Evolutionary conservation across 2,113 vertebrate genomes (phyloP).

Genomic region (Smithornis capensis): DNA sequence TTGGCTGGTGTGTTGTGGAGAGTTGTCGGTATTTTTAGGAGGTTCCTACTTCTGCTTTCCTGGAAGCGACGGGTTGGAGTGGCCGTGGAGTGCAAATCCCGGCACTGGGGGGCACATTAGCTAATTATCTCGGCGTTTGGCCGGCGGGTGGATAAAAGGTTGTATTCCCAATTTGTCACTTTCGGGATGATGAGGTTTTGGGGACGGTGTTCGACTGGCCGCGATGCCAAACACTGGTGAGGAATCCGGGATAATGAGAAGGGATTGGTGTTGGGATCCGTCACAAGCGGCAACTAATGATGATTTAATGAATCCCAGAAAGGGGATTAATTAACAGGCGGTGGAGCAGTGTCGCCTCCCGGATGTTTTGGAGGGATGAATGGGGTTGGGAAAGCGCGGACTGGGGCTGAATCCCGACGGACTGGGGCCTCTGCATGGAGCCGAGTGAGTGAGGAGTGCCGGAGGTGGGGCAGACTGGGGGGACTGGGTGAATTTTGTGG

Average conservation of each 20-base stretch:
- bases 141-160: not conserved
- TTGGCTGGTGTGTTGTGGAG: accelerated
- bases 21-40: not conserved
- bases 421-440: not conserved
- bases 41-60: not conserved
- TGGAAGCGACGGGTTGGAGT: not conserved
- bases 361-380: not conserved
- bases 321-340: not conserved
- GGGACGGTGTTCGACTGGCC: not conserved
- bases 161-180: not conserved
- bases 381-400: not conserved
- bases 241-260: not conserved
- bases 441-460: accelerated
- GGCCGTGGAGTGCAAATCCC: not conserved
- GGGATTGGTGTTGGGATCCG: not conserved
- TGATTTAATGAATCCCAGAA: slow-evolving; percentile 2
- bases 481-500: not conserved
- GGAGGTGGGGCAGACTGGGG: accelerated
- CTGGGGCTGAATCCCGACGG: accelerated
- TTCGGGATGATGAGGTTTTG: not conserved
- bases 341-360: not conserved
- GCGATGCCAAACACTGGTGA: not conserved
- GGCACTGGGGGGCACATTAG: not conserved
- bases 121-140: not conserved
- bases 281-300: not conserved